These are phyloP conservation scores for Pentalonia nigronervosa DNA, from an alignment of 1,140 invertebrate genomes.

Conservation along the genomic window DNA sequence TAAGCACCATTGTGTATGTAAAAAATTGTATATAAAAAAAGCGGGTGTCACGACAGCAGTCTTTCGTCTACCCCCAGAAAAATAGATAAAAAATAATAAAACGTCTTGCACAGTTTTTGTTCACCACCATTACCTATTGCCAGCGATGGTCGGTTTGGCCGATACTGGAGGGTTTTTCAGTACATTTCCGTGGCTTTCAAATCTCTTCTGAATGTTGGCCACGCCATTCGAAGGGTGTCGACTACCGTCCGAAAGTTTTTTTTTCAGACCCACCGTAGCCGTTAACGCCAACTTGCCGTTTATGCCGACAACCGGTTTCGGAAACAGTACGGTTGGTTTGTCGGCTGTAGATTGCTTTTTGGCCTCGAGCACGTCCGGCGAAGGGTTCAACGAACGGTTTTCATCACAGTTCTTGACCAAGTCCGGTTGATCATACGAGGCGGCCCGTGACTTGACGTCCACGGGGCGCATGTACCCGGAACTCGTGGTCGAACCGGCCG, in stretches of 20 bases:
- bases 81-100: conserved; percentile 11
- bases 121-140: background rate
- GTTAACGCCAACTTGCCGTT: background rate
- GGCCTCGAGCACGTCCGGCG: conserved; percentile 32
- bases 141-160: background rate
- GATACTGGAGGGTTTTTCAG: background rate
- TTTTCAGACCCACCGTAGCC: conserved; percentile 42
- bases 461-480: background rate
- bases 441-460: background rate
- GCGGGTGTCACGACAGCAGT: background rate
- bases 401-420: conserved; percentile 43
- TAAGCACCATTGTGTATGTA: conserved; percentile 30
- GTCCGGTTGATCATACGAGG: background rate
- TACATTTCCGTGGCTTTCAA: background rate
- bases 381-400: conserved; percentile 4
- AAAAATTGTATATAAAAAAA: background rate
- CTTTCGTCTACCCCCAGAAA: background rate
- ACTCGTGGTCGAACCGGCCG: background rate
- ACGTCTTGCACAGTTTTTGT: background rate
- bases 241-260: conserved; percentile 22
- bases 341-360: background rate
- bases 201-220: conserved; percentile 16
- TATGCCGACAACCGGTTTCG: background rate
- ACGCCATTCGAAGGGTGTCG: background rate
- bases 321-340: background rate